Conservation (phyloP, 2,113 vertebrate species). For the Plectropomus leopardus region DNA sequence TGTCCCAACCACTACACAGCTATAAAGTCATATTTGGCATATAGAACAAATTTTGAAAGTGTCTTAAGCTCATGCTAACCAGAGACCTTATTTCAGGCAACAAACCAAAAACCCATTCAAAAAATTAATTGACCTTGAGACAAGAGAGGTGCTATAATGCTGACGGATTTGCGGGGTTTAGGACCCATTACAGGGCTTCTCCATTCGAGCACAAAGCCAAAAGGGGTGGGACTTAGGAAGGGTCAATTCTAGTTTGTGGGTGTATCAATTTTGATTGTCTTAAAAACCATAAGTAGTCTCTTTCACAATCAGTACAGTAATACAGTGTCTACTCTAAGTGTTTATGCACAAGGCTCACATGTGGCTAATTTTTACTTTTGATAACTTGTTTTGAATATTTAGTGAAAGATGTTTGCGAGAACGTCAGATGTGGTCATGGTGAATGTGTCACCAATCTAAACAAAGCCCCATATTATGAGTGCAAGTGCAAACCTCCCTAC, state of each 20-base stretch:
- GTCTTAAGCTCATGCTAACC: no score
- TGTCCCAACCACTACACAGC: no score
- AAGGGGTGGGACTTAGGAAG: no score
- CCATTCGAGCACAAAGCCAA: no score
- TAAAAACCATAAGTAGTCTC: not conserved
- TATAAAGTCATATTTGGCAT: no score
- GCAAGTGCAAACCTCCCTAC: constrained; percentile 40
- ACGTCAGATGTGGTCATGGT: constrained; percentile 13
- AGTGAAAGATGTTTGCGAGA: constrained; percentile 35
- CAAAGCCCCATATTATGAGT: constrained; percentile 8
- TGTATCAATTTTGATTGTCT: not conserved
- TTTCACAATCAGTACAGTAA: not conserved
- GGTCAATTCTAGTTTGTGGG: not conserved
- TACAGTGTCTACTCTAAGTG: not conserved
- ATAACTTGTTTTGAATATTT: not conserved
- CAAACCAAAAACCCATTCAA: no score
- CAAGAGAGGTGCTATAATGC: no score
- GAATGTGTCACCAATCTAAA: constrained; percentile 30
- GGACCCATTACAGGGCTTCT: no score
- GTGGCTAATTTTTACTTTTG: not conserved
- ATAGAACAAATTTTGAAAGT: no score
- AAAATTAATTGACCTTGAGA: no score
- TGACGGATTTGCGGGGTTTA: no score
- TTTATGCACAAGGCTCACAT: not conserved
- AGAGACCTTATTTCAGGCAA: no score